Conservation (phyloP, 2,888 invertebrate genomes). For the Rhamphomyia laevipes region DNA sequence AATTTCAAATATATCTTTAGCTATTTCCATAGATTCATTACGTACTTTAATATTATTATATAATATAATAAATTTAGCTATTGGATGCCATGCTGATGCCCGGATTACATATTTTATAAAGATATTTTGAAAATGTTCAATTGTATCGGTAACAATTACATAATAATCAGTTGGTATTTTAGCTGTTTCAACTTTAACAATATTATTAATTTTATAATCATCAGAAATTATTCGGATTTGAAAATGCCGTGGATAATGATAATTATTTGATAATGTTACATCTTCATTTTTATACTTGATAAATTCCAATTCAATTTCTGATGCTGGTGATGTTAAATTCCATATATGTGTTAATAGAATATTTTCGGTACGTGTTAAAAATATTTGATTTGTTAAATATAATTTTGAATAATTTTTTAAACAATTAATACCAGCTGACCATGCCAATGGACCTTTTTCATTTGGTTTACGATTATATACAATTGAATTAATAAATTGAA, state of each 20-base stretch:
- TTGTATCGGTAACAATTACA: conserved; percentile 27
- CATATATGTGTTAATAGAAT: conserved; percentile 24
- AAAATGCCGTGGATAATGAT: conserved; percentile 10
- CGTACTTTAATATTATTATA: conserved; percentile 24
- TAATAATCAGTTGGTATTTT: conserved; percentile 28
- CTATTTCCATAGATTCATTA: conserved; percentile 14
- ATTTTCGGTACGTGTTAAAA: conserved; percentile 24
- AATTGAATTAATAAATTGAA: no score
- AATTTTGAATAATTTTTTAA: background rate
- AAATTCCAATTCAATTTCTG: conserved; percentile 30
- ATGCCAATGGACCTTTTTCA: background rate
- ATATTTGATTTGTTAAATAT: background rate
- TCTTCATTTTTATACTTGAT: conserved; percentile 25
- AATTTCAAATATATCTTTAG: conserved; percentile 23
- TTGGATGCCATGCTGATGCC: conserved; percentile 33
- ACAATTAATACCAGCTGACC: background rate
- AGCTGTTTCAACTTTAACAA: conserved; percentile 11
- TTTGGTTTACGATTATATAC: no score
- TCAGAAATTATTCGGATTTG: conserved; percentile 28
- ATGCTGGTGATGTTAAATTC: conserved; percentile 32
- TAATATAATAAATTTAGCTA: conserved; percentile 30
- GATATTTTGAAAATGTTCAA: conserved; percentile 19
- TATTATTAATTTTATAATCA: conserved; percentile 1
- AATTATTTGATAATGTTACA: conserved; percentile 24
- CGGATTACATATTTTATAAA: conserved; percentile 21